A percentile compares a stretch with the other conserved stretches of the same genome.
These are phyloP conservation scores for Myripristis jacobus DNA, from an alignment of 2,797 vertebrate species.

Conservation along the genomic window DNA sequence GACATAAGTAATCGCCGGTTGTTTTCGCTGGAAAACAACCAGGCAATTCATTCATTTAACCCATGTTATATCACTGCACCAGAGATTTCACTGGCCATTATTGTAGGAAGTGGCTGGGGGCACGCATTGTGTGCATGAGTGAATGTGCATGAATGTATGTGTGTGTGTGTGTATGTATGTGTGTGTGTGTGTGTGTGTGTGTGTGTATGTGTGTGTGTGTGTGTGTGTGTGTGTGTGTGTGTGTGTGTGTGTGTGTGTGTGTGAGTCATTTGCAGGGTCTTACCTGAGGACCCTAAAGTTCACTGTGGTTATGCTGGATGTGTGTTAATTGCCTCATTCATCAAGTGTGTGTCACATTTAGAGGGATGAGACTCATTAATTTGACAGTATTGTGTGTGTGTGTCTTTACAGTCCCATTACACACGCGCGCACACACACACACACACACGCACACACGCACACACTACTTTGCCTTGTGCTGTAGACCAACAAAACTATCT, in stretches of 20 bases:
- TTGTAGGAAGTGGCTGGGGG: neutral
- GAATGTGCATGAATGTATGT: no score
- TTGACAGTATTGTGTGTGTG: neutral
- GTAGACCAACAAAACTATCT: no score
- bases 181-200: no score
- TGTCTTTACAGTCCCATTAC: no score
- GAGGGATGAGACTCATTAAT: slow-evolving; percentile 17
- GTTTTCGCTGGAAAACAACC: neutral
- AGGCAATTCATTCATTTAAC: slow-evolving; percentile 10
- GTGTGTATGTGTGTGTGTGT: neutral
- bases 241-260: neutral
- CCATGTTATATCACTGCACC: neutral
- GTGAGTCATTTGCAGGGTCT: neutral
- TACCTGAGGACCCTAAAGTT: slow-evolving; percentile 15
- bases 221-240: neutral
- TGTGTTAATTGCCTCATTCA: slow-evolving; percentile 45
- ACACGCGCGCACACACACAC: no score
- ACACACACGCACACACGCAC: no score
- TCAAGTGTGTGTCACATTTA: slow-evolving; percentile 21
- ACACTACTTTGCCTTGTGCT: no score
- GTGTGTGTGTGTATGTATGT: no score
- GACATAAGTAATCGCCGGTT: neutral
- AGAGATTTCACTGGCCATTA: slow-evolving; percentile 19
- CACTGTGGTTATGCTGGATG: slow-evolving; percentile 11
- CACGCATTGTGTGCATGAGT: no score